Evolutionary conservation across 2,113 vertebrate species (phyloP).

Genomic region (Callocephalon fimbriatum): DNA sequence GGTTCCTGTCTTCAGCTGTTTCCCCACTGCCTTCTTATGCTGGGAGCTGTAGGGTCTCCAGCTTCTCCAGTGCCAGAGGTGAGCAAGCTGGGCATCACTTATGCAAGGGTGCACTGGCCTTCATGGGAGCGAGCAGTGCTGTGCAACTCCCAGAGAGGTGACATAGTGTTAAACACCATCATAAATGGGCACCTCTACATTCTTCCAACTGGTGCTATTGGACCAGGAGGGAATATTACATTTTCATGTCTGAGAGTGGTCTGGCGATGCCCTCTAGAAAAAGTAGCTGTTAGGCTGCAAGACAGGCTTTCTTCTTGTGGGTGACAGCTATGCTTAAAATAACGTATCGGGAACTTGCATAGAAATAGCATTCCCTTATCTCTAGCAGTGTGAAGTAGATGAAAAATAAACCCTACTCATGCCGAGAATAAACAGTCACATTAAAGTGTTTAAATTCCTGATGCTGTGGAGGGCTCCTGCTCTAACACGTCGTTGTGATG

Average conservation of each 20-base stretch:
- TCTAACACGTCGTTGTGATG: background rate
- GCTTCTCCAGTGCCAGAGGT: background rate
- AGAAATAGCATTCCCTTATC: conserved; percentile 59
- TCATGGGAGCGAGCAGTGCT: background rate
- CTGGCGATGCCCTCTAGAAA: background rate
- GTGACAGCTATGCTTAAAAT: background rate
- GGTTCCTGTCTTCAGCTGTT: background rate
- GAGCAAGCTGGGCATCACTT: background rate
- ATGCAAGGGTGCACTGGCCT: accelerated
- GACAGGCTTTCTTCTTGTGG: background rate
- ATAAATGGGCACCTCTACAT: background rate
- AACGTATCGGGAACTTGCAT: background rate
- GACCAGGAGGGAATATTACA: background rate
- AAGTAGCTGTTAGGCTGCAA: background rate
- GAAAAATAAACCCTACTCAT: background rate
- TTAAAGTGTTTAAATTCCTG: conserved; percentile 29
- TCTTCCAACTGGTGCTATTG: background rate
- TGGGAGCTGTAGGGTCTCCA: background rate
- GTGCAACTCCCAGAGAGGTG: accelerated
- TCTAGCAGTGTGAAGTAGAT: conserved; percentile 20
- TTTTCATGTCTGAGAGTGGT: background rate
- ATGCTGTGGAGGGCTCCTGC: background rate
- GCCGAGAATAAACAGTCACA: conserved; percentile 25
- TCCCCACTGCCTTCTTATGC: background rate
- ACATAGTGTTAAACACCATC: background rate